Evolutionary conservation across 2,888 invertebrate genomes (phyloP), one percentile per base, ranked within the genome.

Genomic region (Idaea dimidiata): DNA sequence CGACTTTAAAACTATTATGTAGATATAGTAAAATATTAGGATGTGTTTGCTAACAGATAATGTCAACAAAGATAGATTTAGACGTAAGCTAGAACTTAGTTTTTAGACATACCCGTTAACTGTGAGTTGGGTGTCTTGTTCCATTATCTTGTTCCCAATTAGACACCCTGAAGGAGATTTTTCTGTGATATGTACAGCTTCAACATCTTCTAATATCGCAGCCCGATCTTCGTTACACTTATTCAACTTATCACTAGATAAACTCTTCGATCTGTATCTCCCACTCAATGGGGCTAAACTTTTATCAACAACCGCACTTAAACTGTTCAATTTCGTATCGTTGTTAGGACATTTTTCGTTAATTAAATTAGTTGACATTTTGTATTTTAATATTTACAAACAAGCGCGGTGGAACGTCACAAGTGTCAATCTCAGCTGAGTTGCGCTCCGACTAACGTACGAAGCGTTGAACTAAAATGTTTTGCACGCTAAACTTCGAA

Each of bases 191-290:
- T 91, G 84, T 60, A 91, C 84, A 24, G 82, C 86, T 66, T 92
- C 92, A 16, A 88, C 83, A 83, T 92, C 91, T 69, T 90, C 88
- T 73, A 92, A 73, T 62, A 92, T 92, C 33, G 91, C 92, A 7
- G 90, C 87, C 14, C 91, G 84, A 74, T 92, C 92, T 60, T 86
- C 88, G 70, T 90, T 89, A 17, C 81, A 79, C 75, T 89, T 85
- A 70, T 89, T 91, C 75, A 92, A 87, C 80, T 92, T 92, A 85
- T 92, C 92, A 88, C 90, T 89, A 54, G 92, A 91, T 72, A 92
- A 84, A 88, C 92, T 92, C 69, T 88, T 91, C 54, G 91, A 90
- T 64, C 89, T 82, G 72, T 88, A 90, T 74, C 89, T 82, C 58
- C 80, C 83, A 67, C 86, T 90, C 61, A 89, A 71, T 58, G 89